Evolutionary conservation across 2,888 invertebrate genomes (phyloP), one percentile per base, ranked within the genome.

Genomic region (Torymus auratus): DNA sequence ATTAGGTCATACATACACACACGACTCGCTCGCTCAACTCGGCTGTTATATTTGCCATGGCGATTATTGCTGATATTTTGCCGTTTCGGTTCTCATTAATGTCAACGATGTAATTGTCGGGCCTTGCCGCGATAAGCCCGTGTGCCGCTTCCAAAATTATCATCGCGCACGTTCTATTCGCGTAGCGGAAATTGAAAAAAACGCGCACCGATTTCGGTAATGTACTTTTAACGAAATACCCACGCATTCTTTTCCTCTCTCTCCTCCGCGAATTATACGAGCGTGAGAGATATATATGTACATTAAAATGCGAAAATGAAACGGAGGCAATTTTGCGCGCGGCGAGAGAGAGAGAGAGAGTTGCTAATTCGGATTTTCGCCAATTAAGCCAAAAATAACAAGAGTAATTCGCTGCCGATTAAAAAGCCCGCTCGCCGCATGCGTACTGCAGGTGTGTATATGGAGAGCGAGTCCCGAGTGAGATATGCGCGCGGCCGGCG

Each of bases 351-450:
- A 28, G 28, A 28, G 28, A 28, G n/a, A 28, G 28, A 41, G 41
- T 41, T 41, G 61, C 50, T 41, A 28, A 56, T 60, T 50, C 15
- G 50, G 23, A 73, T 73, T 73, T 64, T 64, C 64, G 64, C 64
- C 64, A 73, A 73, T 73, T 64, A 73, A 64, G 64, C 15, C 55
- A 15, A 64, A 64, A 73, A 64, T 55, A 73, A 64, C 64, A 41
- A 67, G 58, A 58, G 58, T 50, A 52, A 65, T 73, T 67, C 14
- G 56, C 15, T 28, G 28, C 12, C 52, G 65, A 65, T 65, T 65
- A 52, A 65, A 69, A 69, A 69, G 41, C 41, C 41, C 41, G 7
- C 1, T 7, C 3, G 28, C 28, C 28, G 28, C 28, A 4, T 7
- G 28, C 28, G 7, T 7, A 7, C 1, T 41, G 41, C 41, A 41